These are phyloP conservation scores for Epicampocera succincta DNA, from an alignment of 2,888 invertebrate species.

Conservation along the genomic window DNA sequence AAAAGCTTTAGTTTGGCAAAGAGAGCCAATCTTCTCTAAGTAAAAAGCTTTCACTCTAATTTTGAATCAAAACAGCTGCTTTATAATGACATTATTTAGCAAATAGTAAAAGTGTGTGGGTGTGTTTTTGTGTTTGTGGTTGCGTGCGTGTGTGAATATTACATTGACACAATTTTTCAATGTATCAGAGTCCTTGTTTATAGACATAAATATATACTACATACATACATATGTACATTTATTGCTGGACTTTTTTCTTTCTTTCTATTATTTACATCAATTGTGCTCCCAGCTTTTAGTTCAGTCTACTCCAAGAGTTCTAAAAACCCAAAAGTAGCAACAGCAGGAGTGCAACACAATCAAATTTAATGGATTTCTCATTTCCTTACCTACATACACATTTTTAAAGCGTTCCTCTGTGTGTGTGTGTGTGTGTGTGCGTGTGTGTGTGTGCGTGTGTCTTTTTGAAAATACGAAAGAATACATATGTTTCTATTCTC, in stretches of 20 bases:
- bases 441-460: too few species aligned
- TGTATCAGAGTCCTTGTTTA: conserved; percentile 37
- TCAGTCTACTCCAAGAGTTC: neutral
- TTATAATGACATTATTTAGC: conserved; percentile 37
- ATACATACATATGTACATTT: too few species aligned
- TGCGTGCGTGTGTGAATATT: conserved; percentile 18
- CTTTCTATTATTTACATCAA: conserved; percentile 2
- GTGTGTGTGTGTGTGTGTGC: too few species aligned
- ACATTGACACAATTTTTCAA: conserved; percentile 58
- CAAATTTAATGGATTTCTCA: neutral
- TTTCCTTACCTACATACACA: too few species aligned
- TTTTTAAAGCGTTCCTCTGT: too few species aligned
- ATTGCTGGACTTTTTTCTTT: conserved; percentile 5
- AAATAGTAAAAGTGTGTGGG: neutral
- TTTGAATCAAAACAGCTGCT: conserved; percentile 57
- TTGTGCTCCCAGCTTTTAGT: neutral
- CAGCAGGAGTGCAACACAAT: neutral
- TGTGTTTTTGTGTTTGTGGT: neutral
- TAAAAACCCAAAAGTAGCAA: neutral
- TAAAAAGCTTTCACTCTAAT: conserved; percentile 8
- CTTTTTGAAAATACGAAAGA: too few species aligned
- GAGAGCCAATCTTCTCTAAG: neutral
- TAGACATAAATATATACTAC: too few species aligned
- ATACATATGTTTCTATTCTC: too few species aligned
- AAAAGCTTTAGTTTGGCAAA: conserved; percentile 39